These are phyloP conservation scores for Cryptoblepharus egeriae DNA, from an alignment of 2,797 vertebrate species.

Conservation along the genomic window DNA sequence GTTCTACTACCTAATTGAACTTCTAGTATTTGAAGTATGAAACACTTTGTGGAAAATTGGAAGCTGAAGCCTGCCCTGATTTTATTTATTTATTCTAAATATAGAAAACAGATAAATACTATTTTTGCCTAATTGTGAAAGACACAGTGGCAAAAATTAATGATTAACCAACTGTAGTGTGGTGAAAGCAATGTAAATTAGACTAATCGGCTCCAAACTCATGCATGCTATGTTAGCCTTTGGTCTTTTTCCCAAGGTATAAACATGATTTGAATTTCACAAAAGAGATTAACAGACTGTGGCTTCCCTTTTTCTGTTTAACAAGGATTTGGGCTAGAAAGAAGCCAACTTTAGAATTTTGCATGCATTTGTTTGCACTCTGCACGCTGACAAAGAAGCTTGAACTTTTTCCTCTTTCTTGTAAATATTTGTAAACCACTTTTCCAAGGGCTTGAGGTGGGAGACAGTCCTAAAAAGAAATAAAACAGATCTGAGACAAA, in stretches of 20 bases:
- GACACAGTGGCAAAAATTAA: conserved; percentile 46
- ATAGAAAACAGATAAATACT: conserved; percentile 41
- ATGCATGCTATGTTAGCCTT: conserved; percentile 49
- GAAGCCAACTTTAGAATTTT: conserved; percentile 53
- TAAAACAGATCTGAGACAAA: no score
- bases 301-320: conserved; percentile 54
- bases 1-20: conserved; percentile 10
- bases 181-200: conserved; percentile 61
- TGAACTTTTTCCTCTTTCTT: background rate
- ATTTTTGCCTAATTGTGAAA: conserved; percentile 61
- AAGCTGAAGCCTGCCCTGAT: conserved; percentile 43
- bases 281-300: conserved; percentile 56
- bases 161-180: conserved; percentile 52
- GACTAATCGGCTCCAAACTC: conserved; percentile 66
- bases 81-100: conserved; percentile 50
- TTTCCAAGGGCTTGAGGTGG: background rate
- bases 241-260: conserved; percentile 56
- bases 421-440: background rate
- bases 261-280: conserved; percentile 68
- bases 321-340: conserved; percentile 41
- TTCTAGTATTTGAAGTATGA: conserved; percentile 24
- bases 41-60: conserved; percentile 34
- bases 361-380: conserved; percentile 47
- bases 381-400: background rate
- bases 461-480: no score